Conservation (phyloP, 2,888 invertebrate genomes). For the Oasisia sp. region DNA sequence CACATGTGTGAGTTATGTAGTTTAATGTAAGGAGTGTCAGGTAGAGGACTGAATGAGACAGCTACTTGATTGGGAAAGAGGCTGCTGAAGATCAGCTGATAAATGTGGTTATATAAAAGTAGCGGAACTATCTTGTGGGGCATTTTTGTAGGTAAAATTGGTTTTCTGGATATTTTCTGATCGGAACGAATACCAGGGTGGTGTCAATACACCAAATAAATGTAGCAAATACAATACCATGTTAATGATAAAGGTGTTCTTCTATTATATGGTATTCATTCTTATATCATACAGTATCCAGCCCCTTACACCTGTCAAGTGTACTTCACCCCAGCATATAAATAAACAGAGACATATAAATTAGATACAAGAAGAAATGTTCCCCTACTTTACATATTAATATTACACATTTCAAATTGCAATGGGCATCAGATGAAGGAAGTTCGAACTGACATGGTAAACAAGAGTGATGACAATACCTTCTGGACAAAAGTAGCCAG, state of each 20-base stretch:
- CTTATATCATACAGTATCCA: no score
- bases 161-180: not conserved
- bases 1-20: not conserved
- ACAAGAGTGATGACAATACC: conserved; percentile 44
- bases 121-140: not conserved
- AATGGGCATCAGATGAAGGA: not conserved
- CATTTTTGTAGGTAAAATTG: not conserved
- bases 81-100: not conserved
- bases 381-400: not conserved
- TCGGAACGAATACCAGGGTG: not conserved
- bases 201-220: not conserved
- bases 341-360: no score
- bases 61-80: not conserved
- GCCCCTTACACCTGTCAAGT: no score
- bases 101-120: not conserved
- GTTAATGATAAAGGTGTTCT: not conserved
- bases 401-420: not conserved
- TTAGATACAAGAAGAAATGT: no score
- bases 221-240: not conserved
- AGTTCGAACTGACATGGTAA: not conserved
- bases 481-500: conserved; percentile 58
- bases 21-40: not conserved
- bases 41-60: not conserved
- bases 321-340: no score
- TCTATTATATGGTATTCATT: no score